Conservation (phyloP, 2,888 invertebrate genomes). For the Tuta absoluta region DNA sequence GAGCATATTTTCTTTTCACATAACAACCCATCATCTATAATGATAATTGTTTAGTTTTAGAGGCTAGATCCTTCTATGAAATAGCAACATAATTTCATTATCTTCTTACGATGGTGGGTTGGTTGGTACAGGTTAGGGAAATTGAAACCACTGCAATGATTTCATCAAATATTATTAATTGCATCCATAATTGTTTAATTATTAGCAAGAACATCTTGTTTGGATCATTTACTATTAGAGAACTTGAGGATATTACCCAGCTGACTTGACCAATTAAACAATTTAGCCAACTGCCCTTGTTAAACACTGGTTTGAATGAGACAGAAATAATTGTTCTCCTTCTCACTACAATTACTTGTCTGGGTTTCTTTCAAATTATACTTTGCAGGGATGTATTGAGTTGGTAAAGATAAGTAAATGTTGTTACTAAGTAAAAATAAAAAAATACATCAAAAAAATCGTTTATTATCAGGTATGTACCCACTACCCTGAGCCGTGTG, state of each 20-base stretch:
- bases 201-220: background rate
- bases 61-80: too few relatives aligned
- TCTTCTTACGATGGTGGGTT: too few relatives aligned
- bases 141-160: too few relatives aligned
- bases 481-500: too few relatives aligned
- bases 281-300: slow-evolving; percentile 42
- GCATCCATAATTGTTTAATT: background rate
- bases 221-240: background rate
- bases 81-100: too few relatives aligned
- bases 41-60: too few relatives aligned
- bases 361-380: slow-evolving; percentile 24
- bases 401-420: background rate
- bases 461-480: too few relatives aligned
- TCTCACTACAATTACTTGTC: slow-evolving; percentile 25
- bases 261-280: slow-evolving; percentile 52
- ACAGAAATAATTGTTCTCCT: slow-evolving; percentile 29
- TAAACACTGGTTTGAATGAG: slow-evolving; percentile 33
- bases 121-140: too few relatives aligned
- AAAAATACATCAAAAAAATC: too few relatives aligned
- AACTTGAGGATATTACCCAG: slow-evolving; percentile 42
- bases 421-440: too few relatives aligned
- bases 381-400: slow-evolving; percentile 30
- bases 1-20: too few relatives aligned
- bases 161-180: background rate
- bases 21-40: too few relatives aligned